Evolutionary conservation across 2,888 invertebrate species (phyloP), one percentile per base, ranked within the genome.

Genomic region (Steinernema carpocapsae): DNA sequence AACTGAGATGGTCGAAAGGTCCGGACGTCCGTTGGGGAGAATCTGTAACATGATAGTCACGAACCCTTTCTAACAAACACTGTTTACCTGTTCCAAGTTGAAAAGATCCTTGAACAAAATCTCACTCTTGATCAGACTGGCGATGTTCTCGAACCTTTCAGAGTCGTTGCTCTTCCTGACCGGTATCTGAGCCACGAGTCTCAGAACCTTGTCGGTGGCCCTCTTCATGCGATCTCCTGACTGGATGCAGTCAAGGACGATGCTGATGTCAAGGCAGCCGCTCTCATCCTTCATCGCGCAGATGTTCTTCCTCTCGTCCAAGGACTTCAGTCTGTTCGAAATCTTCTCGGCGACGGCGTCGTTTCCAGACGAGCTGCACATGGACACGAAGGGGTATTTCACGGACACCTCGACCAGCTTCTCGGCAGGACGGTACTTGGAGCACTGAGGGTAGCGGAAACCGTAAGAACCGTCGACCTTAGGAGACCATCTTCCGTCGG

Each of bases 401-500:
- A 97, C 94, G 76, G 92, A 92, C 77, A 97, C 92, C 88, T 93
- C 93, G 90, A 96, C 95, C 0, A 96, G 94, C 75, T 95, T 92
- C 88, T 95, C 95, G n/a, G 96, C 96, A 26, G 94, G 92, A 84
- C 93, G 92, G 72, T 48, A 84, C 83, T 85, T 82, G n/a, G 88
- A 84, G 79, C 88, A 88, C 71, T 85, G 85, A n/a, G 88, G 88
- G 77, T 88, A 88, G 59, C 78, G 78, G 79, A 87, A 86, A 0
- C 73, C 56, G 45, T 75, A 76, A 42, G 82, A 75, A n/a, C 76
- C 74, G 45, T 76, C 71, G 12, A 82, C 78, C 7, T 81, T 56
- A 14, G 96, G 96, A 82, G 95, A 91, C 97, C 97, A 97, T 89
- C 94, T 94, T 51, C 97, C 97, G 91, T 97, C 96, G 73, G 93